phyloP scores from a whole-genome alignment of 2,113 vertebrate species.

The Argyrosomus japonicus region DNA sequence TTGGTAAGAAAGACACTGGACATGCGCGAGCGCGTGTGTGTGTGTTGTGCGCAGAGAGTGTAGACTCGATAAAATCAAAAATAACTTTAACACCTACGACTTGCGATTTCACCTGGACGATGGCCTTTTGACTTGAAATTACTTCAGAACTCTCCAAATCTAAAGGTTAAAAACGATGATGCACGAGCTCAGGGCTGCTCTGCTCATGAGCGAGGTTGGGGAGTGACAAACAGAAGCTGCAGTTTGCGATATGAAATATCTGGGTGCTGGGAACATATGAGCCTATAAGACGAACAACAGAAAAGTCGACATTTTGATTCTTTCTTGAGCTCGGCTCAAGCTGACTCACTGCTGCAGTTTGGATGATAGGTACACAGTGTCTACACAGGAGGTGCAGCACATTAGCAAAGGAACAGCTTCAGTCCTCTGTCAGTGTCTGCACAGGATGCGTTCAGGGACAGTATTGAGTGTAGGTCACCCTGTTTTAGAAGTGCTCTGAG shows the following conservation, averaged over 20 bases:
- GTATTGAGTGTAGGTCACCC: neutral
- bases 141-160: neutral
- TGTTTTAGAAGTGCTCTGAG: neutral
- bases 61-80: neutral
- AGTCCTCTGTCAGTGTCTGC: neutral
- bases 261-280: neutral
- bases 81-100: neutral
- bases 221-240: neutral
- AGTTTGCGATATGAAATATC: neutral
- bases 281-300: neutral
- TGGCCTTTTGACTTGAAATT: neutral
- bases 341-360: neutral
- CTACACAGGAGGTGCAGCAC: neutral
- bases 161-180: neutral
- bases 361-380: neutral
- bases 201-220: neutral
- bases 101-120: neutral
- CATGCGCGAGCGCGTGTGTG: neutral
- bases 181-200: neutral
- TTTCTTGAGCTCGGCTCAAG: neutral
- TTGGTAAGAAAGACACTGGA: neutral
- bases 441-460: neutral
- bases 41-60: conserved; percentile 15
- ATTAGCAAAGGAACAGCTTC: neutral
- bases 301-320: neutral